Percentiles rank a stretch among this genome's conserved stretches.
These are phyloP conservation scores for Phalanger gymnotis DNA, from an alignment of 2,797 vertebrate species.

Conservation along the genomic window DNA sequence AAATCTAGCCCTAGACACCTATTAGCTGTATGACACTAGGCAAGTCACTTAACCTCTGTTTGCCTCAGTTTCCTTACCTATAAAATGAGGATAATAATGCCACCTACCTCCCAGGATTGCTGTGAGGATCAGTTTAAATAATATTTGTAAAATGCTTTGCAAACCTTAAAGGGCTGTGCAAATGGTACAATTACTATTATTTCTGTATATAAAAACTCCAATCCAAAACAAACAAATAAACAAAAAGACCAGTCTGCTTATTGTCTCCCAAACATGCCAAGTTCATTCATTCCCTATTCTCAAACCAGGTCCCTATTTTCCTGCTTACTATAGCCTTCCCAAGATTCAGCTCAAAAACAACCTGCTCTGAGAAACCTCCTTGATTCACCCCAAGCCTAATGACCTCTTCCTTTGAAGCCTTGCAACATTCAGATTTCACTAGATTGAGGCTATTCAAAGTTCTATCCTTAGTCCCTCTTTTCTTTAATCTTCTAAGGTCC, in stretches of 20 bases:
- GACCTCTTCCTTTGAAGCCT: background rate
- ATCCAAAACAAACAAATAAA: background rate
- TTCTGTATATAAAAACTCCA: background rate
- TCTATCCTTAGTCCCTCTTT: background rate
- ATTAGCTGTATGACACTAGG: background rate
- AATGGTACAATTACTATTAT: background rate
- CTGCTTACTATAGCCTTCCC: background rate
- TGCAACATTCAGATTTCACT: background rate
- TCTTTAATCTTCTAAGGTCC: background rate
- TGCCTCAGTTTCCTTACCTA: no score
- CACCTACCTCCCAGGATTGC: background rate
- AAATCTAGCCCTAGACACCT: no score
- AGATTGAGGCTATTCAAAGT: background rate
- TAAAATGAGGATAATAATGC: background rate
- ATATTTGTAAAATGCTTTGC: background rate
- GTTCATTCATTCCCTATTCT: background rate
- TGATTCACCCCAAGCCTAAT: background rate
- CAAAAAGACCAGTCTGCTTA: background rate
- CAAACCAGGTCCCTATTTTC: background rate
- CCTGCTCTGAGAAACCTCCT: background rate
- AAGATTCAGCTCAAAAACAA: background rate
- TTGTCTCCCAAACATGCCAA: background rate
- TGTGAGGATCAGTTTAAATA: background rate
- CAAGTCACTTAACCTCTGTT: background rate
- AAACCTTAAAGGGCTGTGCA: background rate